A percentile compares a stretch with the other conserved stretches of the same genome.
Conservation (phyloP, 2,113 vertebrate species). For the Perca flavescens region DNA sequence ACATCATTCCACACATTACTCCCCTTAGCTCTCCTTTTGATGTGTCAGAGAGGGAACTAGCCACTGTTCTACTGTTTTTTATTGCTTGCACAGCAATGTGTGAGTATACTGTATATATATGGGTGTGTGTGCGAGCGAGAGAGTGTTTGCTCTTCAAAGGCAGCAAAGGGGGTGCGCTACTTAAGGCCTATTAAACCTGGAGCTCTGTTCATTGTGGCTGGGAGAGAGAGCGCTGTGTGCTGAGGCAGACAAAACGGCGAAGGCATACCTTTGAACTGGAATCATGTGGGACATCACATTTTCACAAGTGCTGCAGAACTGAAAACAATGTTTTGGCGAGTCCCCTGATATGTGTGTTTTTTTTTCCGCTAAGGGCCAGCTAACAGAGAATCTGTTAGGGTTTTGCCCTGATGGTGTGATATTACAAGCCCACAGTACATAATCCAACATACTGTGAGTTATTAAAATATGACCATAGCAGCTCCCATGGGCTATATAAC, state of each 20-base stretch:
- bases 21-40: conserved; percentile 77
- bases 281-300: conserved; percentile 82
- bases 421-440: conserved; percentile 81
- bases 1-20: conserved; percentile 80
- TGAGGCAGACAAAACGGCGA: conserved; percentile 80
- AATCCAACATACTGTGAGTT: conserved; percentile 79
- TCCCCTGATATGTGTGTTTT: conserved; percentile 70
- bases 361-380: conserved; percentile 60
- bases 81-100: conserved; percentile 73
- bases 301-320: conserved; percentile 82
- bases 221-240: conserved; percentile 72
- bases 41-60: conserved; percentile 76
- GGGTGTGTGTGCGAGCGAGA: conserved; percentile 19
- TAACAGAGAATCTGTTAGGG: conserved; percentile 73
- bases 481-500: conserved; percentile 76
- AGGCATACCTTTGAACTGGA: conserved; percentile 82
- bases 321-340: conserved; percentile 81
- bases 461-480: conserved; percentile 83
- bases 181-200: conserved; percentile 83
- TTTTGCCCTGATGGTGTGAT: conserved; percentile 78
- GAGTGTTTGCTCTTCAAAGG: conserved; percentile 82
- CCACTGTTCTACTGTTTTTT: conserved; percentile 74
- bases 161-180: conserved; percentile 71
- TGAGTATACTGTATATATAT: conserved; percentile 22
- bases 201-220: conserved; percentile 75